Evolutionary conservation across 2,888 invertebrate species (phyloP), one percentile per base, ranked within the genome.

Genomic region (Atherix ibis): DNA sequence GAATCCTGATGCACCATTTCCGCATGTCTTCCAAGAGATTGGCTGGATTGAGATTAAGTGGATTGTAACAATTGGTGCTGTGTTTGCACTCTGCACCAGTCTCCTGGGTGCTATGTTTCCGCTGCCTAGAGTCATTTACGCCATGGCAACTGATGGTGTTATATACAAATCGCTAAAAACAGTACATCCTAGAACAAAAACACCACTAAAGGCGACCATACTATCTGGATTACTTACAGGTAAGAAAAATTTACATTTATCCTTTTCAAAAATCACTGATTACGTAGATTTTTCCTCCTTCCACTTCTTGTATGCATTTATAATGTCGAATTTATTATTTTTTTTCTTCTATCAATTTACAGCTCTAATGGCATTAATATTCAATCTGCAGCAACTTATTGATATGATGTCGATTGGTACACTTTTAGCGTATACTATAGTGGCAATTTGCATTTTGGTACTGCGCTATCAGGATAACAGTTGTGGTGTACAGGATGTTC

Each of bases 401-500:
- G 88, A 94, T 50, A 92, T 94, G 81, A 89, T 94, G 87, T 91
- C 91, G 6, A 92, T 94, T 46, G 87, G 87, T 9, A 88, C 88
- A 0, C 64, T 89, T 2, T 65, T 88, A 34, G 89, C 89, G 0
- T 92, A 92, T 55, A 84, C 88, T 3, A 88, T 92, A 43, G 92
- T 94, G 2, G 85, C 89, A 2, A 74, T 87, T 37, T 84, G 87
- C 47, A 88, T 94, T 2, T 68, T 92, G 6, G 73, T 94, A 34
- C 66, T 92, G 19, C 77, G 92, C 69, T 91, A 68, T 30, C 55
- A 59, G 40, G 53, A 59, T 33, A 50, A 52, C n/a, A 22, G 31
- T 13, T 10, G 17, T 5, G 53, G 54, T 2, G 41, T 52, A 17
- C 46, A 49, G 22, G 32, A 52, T 37, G 27, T 66, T 50, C 48